Conservation (phyloP, 2,797 vertebrate species). For the Microcaecilia unicolor region DNA sequence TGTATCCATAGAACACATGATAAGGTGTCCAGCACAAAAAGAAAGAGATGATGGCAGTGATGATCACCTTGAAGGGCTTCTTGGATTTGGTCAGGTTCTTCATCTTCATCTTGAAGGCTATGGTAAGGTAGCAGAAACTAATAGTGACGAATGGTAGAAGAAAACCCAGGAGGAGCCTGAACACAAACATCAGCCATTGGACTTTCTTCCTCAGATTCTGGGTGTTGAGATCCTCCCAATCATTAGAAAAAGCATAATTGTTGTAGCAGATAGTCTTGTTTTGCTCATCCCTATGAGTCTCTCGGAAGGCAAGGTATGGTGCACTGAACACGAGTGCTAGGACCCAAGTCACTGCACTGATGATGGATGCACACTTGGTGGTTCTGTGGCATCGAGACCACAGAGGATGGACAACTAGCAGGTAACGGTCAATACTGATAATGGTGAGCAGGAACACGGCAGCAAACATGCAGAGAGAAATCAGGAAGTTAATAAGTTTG, state of each 20-base stretch:
- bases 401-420: conserved; percentile 20
- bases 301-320: conserved; percentile 27
- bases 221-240: not conserved
- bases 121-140: not conserved
- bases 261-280: conserved; percentile 19
- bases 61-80: not conserved
- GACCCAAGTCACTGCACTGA: conserved; percentile 12
- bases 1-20: not conserved
- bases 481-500: conserved; percentile 15
- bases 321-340: conserved; percentile 2
- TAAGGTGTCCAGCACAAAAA: conserved; percentile 7
- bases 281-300: not conserved
- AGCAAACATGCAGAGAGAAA: conserved; percentile 12
- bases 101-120: conserved; percentile 3
- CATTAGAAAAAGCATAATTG: conserved; percentile 13
- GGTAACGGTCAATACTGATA: conserved; percentile 30
- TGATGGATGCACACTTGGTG: conserved; percentile 2
- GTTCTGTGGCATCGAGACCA: conserved; percentile 24
- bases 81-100: not conserved
- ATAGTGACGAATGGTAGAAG: conserved; percentile 4
- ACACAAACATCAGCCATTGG: conserved; percentile 7
- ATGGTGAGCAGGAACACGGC: conserved; percentile 23
- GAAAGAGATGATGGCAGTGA: not conserved
- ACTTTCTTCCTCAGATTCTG: not conserved
- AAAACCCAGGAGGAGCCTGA: not conserved